Evolutionary conservation across 2,113 vertebrate genomes (phyloP), one percentile per base, ranked within the genome.

Genomic region (Zapornia atra): DNA sequence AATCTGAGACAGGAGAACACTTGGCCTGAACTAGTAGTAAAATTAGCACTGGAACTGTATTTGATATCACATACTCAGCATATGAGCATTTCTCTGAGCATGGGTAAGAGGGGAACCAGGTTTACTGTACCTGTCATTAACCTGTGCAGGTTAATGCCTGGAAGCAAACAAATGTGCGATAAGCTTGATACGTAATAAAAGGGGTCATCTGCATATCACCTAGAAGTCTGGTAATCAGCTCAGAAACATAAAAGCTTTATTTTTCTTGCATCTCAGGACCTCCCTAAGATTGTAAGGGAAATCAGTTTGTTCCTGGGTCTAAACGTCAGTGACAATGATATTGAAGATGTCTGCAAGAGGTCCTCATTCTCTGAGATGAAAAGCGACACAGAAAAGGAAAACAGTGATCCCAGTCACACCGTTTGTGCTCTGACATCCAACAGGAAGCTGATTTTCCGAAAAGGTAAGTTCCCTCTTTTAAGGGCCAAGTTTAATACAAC

Each of bases 311-410:
- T 98, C 72, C 95, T 98, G 18, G 84, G 44, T 34, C 82, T 98
- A 61, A 94, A 76, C 0, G 1, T 97, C 63, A 97, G 36, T 17
- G 97, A 98, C 15, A 83, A 34, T 0, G 90, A 97, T 9, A 95
- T 98, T 29, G 71, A 91, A 68, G 91, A 97, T 14, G 97, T 98
- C 88, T 97, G 97, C 64, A 40, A 44, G 57, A 98, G 96, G 65
- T 97, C 96, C 1, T 98, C 98, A 0, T 98, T 98, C 94, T 96
- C 70, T 14, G 96, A 97, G 95, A 98, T 98, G 98, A 98, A 98
- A 93, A 97, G 5, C 1, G 90, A 97, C 7, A 86, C 94, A 5
- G 91, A 96, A 24, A 98, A 98, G 80, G 97, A 98, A 42, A 98
- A 97, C 26, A 63, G 16, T 0, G 71, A 98, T 21, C 85, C 95